Percentiles rank a stretch among this genome's conserved stretches.
Evolutionary conservation across 2,888 invertebrate species (phyloP).

Genomic region (Polymixis flavicincta): DNA sequence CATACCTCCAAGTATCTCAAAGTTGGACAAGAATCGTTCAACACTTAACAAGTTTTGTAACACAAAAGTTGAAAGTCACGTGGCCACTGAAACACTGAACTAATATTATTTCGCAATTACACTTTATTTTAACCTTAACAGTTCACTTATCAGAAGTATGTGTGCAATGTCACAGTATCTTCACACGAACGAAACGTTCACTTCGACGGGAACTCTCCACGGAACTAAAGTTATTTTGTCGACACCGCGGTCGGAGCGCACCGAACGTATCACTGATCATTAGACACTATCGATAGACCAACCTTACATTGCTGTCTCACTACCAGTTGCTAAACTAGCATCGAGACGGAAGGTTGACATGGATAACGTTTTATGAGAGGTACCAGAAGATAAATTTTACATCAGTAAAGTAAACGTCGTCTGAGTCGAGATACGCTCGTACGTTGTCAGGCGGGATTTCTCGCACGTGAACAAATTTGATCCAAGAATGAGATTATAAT

Average conservation of each 20-base stretch:
- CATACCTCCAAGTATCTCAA: slow-evolving; percentile 52
- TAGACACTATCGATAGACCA: slow-evolving; percentile 67
- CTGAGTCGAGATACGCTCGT: slow-evolving; percentile 71
- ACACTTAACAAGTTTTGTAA: slow-evolving; percentile 41
- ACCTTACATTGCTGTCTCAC: slow-evolving; percentile 74
- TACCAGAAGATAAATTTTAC: slow-evolving; percentile 48
- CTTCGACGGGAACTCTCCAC: slow-evolving; percentile 78
- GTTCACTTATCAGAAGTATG: slow-evolving; percentile 59
- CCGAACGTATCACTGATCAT: slow-evolving; percentile 60
- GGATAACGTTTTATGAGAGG: slow-evolving; percentile 47
- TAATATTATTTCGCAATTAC: slow-evolving; percentile 29
- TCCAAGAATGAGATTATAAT: slow-evolving; percentile 84
- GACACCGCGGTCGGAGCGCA: slow-evolving; percentile 72
- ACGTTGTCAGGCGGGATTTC: slow-evolving; percentile 81
- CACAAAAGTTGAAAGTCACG: slow-evolving; percentile 46
- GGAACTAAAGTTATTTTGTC: slow-evolving; percentile 86
- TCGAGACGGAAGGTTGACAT: slow-evolving; percentile 53
- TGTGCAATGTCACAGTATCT: slow-evolving; percentile 53
- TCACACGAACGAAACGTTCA: slow-evolving; percentile 74
- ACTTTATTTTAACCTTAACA: slow-evolving; percentile 43
- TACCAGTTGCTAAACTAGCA: slow-evolving; percentile 8
- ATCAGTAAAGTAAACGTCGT: slow-evolving; percentile 68
- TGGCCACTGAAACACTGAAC: slow-evolving; percentile 49
- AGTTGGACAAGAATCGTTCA: slow-evolving; percentile 36
- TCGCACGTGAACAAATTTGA: slow-evolving; percentile 86